Evolutionary conservation across 2,797 vertebrate species (phyloP).

Genomic region (Lagothrix lagotricha): DNA sequence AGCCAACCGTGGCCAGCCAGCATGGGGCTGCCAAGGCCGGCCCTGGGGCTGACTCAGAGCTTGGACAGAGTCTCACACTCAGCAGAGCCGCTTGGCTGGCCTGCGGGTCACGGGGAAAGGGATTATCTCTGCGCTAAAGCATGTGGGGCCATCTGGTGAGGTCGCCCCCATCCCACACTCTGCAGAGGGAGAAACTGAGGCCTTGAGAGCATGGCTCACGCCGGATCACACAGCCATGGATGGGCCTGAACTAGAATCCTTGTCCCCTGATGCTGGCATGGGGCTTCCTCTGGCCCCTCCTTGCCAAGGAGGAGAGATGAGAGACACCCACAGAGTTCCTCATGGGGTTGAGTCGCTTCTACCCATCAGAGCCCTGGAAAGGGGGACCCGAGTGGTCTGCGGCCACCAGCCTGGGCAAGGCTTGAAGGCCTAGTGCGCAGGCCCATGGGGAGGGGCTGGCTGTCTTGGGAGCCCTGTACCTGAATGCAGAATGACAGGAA

Average conservation of each 20-base stretch:
- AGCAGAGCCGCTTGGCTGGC: not conserved
- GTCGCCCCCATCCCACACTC: not conserved
- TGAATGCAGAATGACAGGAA: no score
- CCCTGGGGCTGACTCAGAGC: not conserved
- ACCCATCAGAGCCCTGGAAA: not conserved
- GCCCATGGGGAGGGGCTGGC: not conserved
- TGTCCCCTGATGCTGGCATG: no score
- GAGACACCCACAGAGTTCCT: no score
- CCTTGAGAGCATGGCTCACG: not conserved
- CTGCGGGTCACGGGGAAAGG: not conserved
- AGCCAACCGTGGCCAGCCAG: not conserved
- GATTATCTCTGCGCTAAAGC: not conserved
- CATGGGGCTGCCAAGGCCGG: not conserved
- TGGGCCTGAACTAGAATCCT: not conserved
- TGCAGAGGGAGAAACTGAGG: not conserved
- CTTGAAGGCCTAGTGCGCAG: not conserved
- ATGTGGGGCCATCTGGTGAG: not conserved
- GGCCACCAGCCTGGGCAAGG: not conserved
- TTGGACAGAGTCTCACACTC: not conserved
- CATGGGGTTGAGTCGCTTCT: rapidly evolving
- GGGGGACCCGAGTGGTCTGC: rapidly evolving
- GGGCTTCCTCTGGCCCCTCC: not conserved
- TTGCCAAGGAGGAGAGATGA: not conserved
- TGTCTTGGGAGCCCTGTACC: not conserved
- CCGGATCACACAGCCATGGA: no score